Evolutionary conservation across 2,888 invertebrate species (phyloP).

Genomic region (Diarsia dahlii): DNA sequence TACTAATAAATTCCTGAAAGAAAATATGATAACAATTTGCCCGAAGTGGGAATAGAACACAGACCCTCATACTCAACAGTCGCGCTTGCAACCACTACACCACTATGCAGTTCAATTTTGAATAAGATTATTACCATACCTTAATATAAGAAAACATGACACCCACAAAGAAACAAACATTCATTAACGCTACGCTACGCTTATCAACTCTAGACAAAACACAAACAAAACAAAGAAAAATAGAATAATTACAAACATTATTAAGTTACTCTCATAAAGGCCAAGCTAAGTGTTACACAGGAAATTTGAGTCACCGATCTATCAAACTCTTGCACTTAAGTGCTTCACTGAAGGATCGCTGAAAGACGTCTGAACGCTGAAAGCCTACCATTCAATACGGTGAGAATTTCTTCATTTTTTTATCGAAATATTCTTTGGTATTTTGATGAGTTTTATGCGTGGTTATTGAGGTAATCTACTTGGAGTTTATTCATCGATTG

Average conservation of each 20-base stretch:
- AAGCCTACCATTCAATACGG: conserved; percentile 43
- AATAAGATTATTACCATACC: too few species aligned
- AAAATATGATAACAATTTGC: too few species aligned
- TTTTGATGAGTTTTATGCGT: background rate
- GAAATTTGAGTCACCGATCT: conserved; percentile 57
- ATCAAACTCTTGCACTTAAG: conserved; percentile 51
- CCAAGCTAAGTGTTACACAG: conserved; percentile 34
- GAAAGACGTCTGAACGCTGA: conserved; percentile 22
- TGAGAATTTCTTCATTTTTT: conserved; percentile 16
- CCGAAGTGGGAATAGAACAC: too few species aligned
- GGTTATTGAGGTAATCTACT: background rate
- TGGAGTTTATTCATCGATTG: background rate
- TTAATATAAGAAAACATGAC: background rate
- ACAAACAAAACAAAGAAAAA: background rate
- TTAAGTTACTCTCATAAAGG: conserved; percentile 35
- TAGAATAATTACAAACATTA: conserved; percentile 52
- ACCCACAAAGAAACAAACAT: background rate
- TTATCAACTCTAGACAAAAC: background rate
- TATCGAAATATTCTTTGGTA: conserved; percentile 16
- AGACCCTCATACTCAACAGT: too few species aligned
- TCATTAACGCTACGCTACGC: too few species aligned
- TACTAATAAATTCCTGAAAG: too few species aligned
- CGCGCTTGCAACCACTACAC: too few species aligned
- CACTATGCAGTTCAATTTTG: too few species aligned
- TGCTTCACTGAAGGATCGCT: conserved; percentile 38